Evolutionary conservation across 2,113 vertebrate species (phyloP).

Genomic region (Lynx canadensis): DNA sequence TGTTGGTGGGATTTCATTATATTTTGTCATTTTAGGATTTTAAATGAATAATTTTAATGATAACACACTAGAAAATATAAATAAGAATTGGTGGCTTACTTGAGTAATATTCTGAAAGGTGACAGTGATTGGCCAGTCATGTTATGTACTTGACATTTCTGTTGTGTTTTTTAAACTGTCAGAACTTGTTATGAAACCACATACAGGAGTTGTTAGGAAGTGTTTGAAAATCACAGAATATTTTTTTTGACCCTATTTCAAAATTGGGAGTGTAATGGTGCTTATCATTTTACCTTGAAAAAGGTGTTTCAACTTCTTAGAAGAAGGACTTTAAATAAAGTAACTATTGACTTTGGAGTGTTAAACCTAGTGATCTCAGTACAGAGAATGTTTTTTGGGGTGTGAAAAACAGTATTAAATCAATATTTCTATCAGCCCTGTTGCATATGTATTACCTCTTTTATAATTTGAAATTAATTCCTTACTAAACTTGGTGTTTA

Average conservation of each 20-base stretch:
- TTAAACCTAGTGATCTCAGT: neutral
- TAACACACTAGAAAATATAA: neutral
- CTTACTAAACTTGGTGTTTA: neutral
- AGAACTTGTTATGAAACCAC: constrained; percentile 67
- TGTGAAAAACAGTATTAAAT: neutral
- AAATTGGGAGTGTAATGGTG: neutral
- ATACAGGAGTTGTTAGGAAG: neutral
- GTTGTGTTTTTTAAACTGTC: constrained; percentile 64
- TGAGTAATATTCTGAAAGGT: constrained; percentile 32
- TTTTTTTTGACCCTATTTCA: neutral
- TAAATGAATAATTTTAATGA: neutral
- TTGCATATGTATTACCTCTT: neutral
- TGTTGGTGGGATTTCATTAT: constrained; percentile 8
- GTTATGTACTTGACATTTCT: neutral
- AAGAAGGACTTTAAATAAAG: constrained; percentile 43
- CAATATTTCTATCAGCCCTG: neutral
- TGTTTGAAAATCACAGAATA: neutral
- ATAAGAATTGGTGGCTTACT: neutral
- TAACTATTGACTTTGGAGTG: neutral
- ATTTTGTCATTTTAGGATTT: constrained; percentile 19
- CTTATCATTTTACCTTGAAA: constrained; percentile 13
- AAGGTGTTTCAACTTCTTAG: neutral
- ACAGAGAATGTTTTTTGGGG: neutral
- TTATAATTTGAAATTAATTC: constrained; percentile 29
- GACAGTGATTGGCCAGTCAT: constrained; percentile 31